Evolutionary conservation across 2,113 vertebrate genomes (phyloP), one percentile per base, ranked within the genome.

Genomic region (Melanerpes formicivorus): DNA sequence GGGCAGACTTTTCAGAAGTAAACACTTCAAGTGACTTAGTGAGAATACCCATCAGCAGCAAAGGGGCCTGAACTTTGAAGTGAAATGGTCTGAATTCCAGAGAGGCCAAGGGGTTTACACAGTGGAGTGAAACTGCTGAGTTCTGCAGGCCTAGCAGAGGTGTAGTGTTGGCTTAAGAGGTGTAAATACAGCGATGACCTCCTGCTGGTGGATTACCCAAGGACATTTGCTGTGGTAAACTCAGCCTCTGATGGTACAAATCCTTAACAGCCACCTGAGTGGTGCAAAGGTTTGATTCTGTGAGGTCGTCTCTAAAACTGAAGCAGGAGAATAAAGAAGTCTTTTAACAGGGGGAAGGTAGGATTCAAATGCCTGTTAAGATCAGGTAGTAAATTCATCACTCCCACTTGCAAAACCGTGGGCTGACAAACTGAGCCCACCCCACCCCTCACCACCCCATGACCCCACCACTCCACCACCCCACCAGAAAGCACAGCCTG

Each of bases 1-100:
- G 87, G 59, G 34, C 76, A 93, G 91, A 88, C 87, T 30, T 64
- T 18, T 91, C 11, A 32, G 76, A 75, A 69, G 21, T 63, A 94
- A 93, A 91, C 87, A 77, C 25, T 58, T 14, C 0, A 7, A 6
- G 18, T 64, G 40, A 65, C 46, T 76, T 44, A n/a, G 44, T 73
- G 63, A 48, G 55, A 42, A 27, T 58, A 8, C 42, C 40, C 50
- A 37, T 63, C 56, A 18, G 29, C 56, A 83, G 67, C 60, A 82
- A 70, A 66, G 2, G 84, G 93, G 75, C 48, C 64, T 87, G 80
- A 70, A 82, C 88, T 93, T 88, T 88, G 86, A 90, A 87, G 84
- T 78, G 18, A 67, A 80, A 74, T 64, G 67, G 22, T 56, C 75
- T 78, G 71, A 80, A 85, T 96, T 90, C 89, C 92, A 44, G 72